phyloP scores from a whole-genome alignment of 1,140 invertebrate species.

The Bombus fervidus region DNA sequence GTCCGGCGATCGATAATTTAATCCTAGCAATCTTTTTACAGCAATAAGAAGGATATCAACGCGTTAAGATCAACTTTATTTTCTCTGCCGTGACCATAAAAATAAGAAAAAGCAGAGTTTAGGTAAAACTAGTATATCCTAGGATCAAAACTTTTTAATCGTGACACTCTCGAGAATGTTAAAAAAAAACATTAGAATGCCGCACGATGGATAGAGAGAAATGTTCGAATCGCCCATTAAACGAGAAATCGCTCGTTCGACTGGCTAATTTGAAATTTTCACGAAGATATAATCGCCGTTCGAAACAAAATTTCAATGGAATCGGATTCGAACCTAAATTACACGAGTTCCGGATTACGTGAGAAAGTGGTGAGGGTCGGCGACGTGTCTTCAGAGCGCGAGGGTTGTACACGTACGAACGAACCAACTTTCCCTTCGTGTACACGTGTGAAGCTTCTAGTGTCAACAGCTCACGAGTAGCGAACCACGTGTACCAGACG shows the following conservation, averaged over 20 bases:
- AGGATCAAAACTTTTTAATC: background rate
- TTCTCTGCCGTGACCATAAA: too few species aligned
- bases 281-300: too few species aligned
- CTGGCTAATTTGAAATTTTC: background rate
- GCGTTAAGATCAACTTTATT: too few species aligned
- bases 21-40: background rate
- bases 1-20: background rate
- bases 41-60: background rate
- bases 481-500: conserved; percentile 1
- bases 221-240: background rate
- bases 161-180: rapidly evolving
- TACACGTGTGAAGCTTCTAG: conserved; percentile 11
- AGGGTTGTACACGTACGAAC: background rate
- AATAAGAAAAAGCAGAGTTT: too few species aligned
- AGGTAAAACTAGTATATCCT: too few species aligned
- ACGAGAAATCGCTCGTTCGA: background rate
- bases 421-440: background rate
- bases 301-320: background rate
- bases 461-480: conserved; percentile 5
- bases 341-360: background rate
- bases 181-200: background rate
- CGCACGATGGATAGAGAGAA: too few species aligned
- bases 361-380: background rate
- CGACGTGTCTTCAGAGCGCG: background rate
- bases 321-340: background rate